Evolutionary conservation across 2,888 invertebrate genomes (phyloP).

Genomic region (Papilio gigon): DNA sequence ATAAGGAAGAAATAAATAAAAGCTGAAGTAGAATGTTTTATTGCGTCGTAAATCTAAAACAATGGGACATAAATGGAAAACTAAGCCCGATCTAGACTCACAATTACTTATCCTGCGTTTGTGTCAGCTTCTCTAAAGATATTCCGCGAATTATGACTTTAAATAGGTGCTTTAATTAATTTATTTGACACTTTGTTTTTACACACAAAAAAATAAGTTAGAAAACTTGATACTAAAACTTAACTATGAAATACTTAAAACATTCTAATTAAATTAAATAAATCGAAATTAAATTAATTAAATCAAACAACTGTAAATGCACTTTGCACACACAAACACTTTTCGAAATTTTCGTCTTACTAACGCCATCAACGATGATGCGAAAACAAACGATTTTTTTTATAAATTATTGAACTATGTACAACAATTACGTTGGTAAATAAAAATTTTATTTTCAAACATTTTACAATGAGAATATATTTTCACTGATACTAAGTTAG

Average conservation of each 20-base stretch:
- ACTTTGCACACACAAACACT: no score
- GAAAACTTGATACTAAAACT: no score
- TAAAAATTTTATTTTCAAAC: slow-evolving; percentile 5
- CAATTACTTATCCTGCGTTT: slow-evolving; percentile 13
- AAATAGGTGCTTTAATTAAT: neutral
- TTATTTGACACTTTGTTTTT: neutral
- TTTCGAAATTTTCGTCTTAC: no score
- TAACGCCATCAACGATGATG: no score
- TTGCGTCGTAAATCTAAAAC: slow-evolving; percentile 20
- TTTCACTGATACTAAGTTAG: slow-evolving; percentile 23
- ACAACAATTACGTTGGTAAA: neutral
- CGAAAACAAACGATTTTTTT: neutral
- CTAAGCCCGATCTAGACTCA: slow-evolving; percentile 22
- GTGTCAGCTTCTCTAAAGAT: neutral
- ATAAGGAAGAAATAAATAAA: slow-evolving; percentile 23
- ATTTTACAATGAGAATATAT: neutral
- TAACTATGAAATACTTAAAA: no score
- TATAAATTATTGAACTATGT: no score
- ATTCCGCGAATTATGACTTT: neutral
- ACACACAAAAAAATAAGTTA: neutral
- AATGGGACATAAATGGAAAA: slow-evolving; percentile 25
- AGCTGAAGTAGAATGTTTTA: slow-evolving; percentile 18
- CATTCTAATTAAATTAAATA: no score
- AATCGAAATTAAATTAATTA: no score
- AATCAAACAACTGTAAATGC: no score